Conservation (phyloP, 2,888 invertebrate species). For the Leptopilina drosophilae region DNA sequence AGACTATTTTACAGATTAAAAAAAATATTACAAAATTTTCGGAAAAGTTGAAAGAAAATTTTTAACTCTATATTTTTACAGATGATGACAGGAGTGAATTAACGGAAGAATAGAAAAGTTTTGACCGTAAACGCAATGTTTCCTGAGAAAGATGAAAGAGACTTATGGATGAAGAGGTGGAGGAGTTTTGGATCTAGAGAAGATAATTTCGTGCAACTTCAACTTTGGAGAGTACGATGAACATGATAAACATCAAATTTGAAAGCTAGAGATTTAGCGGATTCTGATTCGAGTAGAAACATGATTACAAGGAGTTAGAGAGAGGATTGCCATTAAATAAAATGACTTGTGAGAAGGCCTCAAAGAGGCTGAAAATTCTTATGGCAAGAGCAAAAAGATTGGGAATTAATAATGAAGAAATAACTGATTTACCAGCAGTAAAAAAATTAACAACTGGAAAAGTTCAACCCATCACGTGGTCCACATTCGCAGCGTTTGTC, state of each 20-base stretch:
- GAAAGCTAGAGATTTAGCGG: background rate
- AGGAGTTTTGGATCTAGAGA: constrained; percentile 16
- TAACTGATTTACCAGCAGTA: constrained; percentile 63
- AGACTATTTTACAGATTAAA: no score
- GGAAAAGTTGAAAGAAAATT: no score
- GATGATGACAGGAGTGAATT: no score
- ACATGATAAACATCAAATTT: constrained; percentile 27
- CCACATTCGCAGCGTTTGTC: constrained; percentile 58
- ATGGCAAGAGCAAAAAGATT: constrained; percentile 65
- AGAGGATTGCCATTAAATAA: constrained; percentile 27
- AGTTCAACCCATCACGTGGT: constrained; percentile 59
- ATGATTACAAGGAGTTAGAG: no score
- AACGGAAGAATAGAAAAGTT: constrained; percentile 12
- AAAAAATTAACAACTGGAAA: constrained; percentile 64
- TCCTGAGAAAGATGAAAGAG: constrained; percentile 4
- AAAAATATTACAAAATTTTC: no score
- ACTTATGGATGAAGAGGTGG: constrained; percentile 10
- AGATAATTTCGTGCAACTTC: constrained; percentile 1
- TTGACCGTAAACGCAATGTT: constrained; percentile 6
- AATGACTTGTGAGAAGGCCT: constrained; percentile 70
- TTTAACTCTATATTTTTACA: no score
- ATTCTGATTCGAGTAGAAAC: no score
- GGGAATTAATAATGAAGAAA: constrained; percentile 64
- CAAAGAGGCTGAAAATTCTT: constrained; percentile 64
- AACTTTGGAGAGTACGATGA: constrained; percentile 9